These are phyloP conservation scores for Hormiphora californensis DNA, from an alignment of 37 sponge, comb jelly and placozoan species.

Conservation along the genomic window DNA sequence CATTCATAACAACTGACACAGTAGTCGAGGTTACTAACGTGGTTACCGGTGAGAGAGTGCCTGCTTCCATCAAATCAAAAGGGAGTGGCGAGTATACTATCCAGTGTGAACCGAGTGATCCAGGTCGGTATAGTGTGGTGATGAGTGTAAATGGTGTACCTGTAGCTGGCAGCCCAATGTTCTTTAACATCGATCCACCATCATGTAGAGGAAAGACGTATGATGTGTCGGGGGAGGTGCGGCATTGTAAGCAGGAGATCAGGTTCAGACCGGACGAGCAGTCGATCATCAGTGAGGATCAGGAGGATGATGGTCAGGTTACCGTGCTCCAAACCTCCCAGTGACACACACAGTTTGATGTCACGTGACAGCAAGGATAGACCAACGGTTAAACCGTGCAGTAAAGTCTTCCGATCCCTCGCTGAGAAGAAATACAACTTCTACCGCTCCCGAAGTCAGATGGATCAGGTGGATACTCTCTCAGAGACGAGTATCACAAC, in stretches of 20 bases:
- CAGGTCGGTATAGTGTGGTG: background rate
- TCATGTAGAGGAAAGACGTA: background rate
- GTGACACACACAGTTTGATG: background rate
- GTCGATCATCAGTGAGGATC: no score
- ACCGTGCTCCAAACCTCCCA: background rate
- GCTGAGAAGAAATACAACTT: background rate
- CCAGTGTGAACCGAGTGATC: conserved; percentile 9
- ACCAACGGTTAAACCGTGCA: background rate
- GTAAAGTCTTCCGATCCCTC: background rate
- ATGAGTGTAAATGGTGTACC: background rate
- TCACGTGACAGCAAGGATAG: background rate
- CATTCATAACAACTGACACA: no score
- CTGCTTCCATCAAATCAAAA: background rate
- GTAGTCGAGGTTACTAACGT: background rate
- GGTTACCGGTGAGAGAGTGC: background rate
- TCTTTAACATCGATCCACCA: background rate
- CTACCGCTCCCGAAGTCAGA: background rate
- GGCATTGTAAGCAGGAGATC: background rate
- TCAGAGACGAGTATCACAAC: background rate
- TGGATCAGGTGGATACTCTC: background rate
- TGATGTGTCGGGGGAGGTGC: background rate
- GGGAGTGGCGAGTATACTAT: background rate
- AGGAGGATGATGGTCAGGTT: background rate
- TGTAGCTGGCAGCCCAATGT: background rate
- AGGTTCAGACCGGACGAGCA: background rate